These are phyloP conservation scores for Apodemus speciosus DNA, from an alignment of 2,113 vertebrate species.

Conservation along the genomic window DNA sequence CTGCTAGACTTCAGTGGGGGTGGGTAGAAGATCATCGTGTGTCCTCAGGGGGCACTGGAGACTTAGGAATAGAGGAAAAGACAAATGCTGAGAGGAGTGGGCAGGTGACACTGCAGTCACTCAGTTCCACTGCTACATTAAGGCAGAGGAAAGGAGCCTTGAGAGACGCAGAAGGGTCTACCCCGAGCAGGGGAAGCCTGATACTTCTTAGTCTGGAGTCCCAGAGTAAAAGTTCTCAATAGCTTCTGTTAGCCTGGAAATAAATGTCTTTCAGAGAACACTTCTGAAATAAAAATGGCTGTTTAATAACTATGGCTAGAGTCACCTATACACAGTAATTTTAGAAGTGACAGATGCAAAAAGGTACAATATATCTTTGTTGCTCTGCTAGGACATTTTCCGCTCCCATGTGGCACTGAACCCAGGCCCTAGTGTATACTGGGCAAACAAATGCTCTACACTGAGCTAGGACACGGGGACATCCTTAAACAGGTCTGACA, in stretches of 20 bases:
- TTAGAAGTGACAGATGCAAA: conserved; percentile 3
- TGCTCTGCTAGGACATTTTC: not conserved
- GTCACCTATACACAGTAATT: not conserved
- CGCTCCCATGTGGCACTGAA: not conserved
- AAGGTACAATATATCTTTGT: not conserved
- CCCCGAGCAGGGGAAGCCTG: not conserved
- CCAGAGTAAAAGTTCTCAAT: conserved; percentile 34
- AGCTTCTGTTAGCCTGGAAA: conserved; percentile 34
- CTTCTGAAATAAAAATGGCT: conserved; percentile 42
- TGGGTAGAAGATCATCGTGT: not conserved
- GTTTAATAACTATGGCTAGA: not conserved
- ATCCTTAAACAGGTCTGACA: not conserved
- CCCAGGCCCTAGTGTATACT: not conserved
- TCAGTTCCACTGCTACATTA: not conserved
- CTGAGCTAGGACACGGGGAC: not conserved
- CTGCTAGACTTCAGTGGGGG: not conserved
- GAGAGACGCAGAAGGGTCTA: not conserved
- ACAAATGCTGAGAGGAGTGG: not conserved
- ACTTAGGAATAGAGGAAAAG: not conserved
- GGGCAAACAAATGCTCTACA: not conserved
- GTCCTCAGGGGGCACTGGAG: not conserved
- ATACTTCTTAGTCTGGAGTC: not conserved
- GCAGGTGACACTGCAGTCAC: not conserved
- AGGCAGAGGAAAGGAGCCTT: not conserved
- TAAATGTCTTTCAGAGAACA: not conserved